Evolutionary conservation across 2,113 vertebrate species (phyloP).

Genomic region (Arvicanthis niloticus): DNA sequence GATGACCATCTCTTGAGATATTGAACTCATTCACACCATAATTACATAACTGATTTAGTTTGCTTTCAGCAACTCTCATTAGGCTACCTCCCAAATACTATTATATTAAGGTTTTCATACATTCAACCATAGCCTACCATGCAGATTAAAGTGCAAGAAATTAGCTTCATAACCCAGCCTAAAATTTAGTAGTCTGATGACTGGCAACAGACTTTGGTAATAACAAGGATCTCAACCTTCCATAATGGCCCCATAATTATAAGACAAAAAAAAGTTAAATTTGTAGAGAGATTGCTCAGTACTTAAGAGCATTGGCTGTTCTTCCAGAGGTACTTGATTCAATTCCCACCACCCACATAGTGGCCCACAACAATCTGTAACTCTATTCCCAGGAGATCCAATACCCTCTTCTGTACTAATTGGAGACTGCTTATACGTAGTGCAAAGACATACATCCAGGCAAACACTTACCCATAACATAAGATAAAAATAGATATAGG

Average conservation of each 20-base stretch:
- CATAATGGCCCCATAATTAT: neutral
- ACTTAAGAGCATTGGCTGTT: neutral
- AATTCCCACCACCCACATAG: neutral
- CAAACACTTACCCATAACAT: neutral
- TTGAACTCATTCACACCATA: neutral
- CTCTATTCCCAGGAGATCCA: neutral
- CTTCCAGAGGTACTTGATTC: neutral
- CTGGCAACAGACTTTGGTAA: neutral
- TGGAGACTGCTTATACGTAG: too few relatives aligned
- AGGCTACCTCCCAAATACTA: neutral
- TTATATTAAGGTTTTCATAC: neutral
- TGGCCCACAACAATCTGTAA: neutral
- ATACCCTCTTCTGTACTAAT: neutral
- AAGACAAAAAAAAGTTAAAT: neutral
- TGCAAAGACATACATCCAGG: neutral
- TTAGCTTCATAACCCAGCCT: neutral
- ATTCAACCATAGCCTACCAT: neutral
- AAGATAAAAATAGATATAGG: neutral
- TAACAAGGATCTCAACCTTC: neutral
- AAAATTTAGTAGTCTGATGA: neutral
- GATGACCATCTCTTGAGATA: neutral
- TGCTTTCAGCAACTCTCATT: neutral
- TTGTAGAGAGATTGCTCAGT: neutral
- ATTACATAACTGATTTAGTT: neutral
- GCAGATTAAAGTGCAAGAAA: slow-evolving; percentile 8